These are phyloP conservation scores for Caenorhabditis virilis DNA, from an alignment of 2,888 invertebrate species.

Conservation along the genomic window DNA sequence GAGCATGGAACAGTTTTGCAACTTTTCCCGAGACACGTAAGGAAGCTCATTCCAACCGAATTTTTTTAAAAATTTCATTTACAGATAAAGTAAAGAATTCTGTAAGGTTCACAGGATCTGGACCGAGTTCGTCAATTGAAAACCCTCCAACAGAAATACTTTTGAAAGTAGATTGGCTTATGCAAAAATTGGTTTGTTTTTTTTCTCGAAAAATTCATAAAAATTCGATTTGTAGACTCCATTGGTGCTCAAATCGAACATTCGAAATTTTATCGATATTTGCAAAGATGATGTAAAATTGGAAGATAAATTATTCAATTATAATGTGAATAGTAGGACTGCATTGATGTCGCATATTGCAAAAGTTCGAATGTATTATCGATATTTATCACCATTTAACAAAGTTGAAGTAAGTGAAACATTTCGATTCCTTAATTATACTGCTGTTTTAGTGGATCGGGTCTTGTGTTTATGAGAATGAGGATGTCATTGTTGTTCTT, in stretches of 20 bases:
- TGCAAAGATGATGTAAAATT: slow-evolving; percentile 46
- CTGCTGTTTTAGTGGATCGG: slow-evolving; percentile 54
- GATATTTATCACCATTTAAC: slow-evolving; percentile 60
- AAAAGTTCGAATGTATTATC: slow-evolving; percentile 61
- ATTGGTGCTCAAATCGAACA: slow-evolving; percentile 44
- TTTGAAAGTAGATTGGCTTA: slow-evolving; percentile 53
- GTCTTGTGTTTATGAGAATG: slow-evolving; percentile 60
- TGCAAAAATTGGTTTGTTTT: slow-evolving; percentile 45
- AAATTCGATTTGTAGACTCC: slow-evolving; percentile 40
- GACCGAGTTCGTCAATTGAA: background rate
- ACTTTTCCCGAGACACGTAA: no score
- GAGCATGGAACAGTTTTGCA: no score
- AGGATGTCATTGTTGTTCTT: slow-evolving; percentile 58
- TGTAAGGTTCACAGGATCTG: no score
- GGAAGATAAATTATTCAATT: slow-evolving; percentile 58
- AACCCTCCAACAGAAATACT: slow-evolving; percentile 45
- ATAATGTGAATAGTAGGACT: slow-evolving; percentile 33
- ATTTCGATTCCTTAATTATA: background rate
- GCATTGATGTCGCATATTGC: slow-evolving; percentile 52
- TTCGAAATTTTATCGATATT: slow-evolving; percentile 51
- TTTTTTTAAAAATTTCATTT: no score
- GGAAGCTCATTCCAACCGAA: no score
- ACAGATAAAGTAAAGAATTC: no score
- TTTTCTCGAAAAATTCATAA: background rate
- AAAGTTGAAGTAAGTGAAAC: slow-evolving; percentile 53